Conservation (phyloP, 92 coral and sea anemone genomes). For the Phenganax subtilis region DNA sequence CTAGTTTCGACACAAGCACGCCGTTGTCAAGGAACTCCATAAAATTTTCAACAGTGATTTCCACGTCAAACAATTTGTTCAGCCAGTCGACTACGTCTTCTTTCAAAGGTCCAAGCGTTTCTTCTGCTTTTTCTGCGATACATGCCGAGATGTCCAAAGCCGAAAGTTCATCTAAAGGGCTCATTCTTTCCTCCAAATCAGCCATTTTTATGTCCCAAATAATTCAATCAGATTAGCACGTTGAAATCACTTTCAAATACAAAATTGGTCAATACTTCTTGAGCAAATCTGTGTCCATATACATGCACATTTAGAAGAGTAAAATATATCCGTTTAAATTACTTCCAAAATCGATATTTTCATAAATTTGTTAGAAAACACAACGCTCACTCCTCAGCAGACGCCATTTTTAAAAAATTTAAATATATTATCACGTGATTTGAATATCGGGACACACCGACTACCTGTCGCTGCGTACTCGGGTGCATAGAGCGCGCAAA, state of each 20-base stretch:
- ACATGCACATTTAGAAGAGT: neutral
- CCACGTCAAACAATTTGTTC: conserved; percentile 64
- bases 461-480: neutral
- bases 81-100: conserved; percentile 96
- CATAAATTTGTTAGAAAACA: neutral
- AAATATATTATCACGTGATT: neutral
- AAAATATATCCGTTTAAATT: neutral
- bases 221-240: neutral
- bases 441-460: neutral
- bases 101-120: conserved; percentile 70
- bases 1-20: conserved; percentile 80
- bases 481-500: neutral
- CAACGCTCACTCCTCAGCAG: neutral
- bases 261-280: neutral
- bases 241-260: neutral
- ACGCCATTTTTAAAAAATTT: conserved; percentile 2
- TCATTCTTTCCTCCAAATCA: neutral
- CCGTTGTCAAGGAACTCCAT: conserved; percentile 84
- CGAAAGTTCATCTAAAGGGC: conserved; percentile 15
- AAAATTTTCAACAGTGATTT: conserved; percentile 74
- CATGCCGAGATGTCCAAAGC: conserved; percentile 49
- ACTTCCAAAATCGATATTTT: neutral
- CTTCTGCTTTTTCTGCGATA: conserved; percentile 74
- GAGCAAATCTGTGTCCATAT: neutral
- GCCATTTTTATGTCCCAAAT: neutral